These are phyloP conservation scores for Rhopalosiphum nymphaeae DNA, from an alignment of 2,888 invertebrate genomes.

Conservation along the genomic window DNA sequence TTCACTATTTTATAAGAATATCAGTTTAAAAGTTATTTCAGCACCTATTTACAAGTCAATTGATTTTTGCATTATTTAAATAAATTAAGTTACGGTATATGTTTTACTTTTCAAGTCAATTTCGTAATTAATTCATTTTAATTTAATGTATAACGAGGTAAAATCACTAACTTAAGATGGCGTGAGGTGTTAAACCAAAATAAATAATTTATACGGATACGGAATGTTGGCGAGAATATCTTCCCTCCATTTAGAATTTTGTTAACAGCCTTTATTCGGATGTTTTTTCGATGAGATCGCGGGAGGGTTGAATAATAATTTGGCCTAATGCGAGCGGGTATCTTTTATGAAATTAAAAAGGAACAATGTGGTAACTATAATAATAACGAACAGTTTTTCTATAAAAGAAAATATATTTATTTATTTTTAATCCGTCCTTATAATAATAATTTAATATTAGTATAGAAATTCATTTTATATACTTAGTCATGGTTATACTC, in stretches of 20 bases:
- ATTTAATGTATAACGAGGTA: neutral
- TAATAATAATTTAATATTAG: neutral
- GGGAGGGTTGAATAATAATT: constrained; percentile 33
- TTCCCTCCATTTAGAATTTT: constrained; percentile 12
- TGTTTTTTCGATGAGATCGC: constrained; percentile 5
- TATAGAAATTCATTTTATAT: neutral
- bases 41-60: neutral
- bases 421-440: neutral
- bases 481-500: too few relatives aligned
- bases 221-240: neutral
- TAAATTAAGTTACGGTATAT: neutral
- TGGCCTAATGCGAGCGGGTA: neutral
- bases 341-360: neutral
- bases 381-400: neutral
- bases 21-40: neutral
- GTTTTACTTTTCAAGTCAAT: neutral
- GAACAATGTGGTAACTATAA: neutral
- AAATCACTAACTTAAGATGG: constrained; percentile 7
- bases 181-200: neutral
- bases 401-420: neutral
- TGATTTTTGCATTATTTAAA: neutral
- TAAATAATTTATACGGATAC: neutral
- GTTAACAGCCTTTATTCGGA: constrained; percentile 17
- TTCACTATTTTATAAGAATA: neutral
- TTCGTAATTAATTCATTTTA: neutral